Evolutionary conservation across 1,140 invertebrate genomes (phyloP).

Genomic region (Philopotamus ludificatus): DNA sequence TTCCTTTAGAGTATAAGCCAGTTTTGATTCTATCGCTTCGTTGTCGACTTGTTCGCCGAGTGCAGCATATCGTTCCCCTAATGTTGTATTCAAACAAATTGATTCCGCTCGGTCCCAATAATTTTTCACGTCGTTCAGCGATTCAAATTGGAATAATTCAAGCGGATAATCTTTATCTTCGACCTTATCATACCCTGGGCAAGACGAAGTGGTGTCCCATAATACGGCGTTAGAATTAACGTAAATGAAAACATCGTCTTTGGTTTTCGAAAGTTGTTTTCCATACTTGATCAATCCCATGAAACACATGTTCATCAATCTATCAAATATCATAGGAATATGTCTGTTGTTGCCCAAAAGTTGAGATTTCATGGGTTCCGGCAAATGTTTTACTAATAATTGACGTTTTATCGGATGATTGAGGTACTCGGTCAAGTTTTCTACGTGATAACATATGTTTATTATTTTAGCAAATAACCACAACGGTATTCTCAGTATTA

Average conservation of each 20-base stretch:
- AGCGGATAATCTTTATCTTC: constrained; percentile 58
- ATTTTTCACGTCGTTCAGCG: constrained; percentile 57
- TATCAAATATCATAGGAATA: constrained; percentile 63
- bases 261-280: constrained; percentile 64
- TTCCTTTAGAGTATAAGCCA: constrained; percentile 18
- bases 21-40: constrained; percentile 18
- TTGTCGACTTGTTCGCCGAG: constrained; percentile 24
- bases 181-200: constrained; percentile 62
- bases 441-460: constrained; percentile 58
- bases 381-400: constrained; percentile 61
- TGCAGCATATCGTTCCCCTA: constrained; percentile 24
- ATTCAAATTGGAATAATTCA: constrained; percentile 57
- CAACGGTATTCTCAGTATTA: constrained; percentile 67
- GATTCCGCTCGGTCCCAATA: constrained; percentile 71
- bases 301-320: constrained; percentile 58
- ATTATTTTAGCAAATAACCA: constrained; percentile 67
- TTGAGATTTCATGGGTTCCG: constrained; percentile 54
- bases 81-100: constrained; percentile 60
- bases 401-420: constrained; percentile 66
- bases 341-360: constrained; percentile 63
- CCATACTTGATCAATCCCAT: constrained; percentile 71
- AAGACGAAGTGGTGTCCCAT: constrained; percentile 63
- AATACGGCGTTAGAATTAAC: constrained; percentile 62
- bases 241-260: constrained; percentile 70
- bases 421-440: constrained; percentile 60